Base-by-base conservation (phyloP, 2,797 vertebrate species). In the Protonibea diacanthus region DNA sequence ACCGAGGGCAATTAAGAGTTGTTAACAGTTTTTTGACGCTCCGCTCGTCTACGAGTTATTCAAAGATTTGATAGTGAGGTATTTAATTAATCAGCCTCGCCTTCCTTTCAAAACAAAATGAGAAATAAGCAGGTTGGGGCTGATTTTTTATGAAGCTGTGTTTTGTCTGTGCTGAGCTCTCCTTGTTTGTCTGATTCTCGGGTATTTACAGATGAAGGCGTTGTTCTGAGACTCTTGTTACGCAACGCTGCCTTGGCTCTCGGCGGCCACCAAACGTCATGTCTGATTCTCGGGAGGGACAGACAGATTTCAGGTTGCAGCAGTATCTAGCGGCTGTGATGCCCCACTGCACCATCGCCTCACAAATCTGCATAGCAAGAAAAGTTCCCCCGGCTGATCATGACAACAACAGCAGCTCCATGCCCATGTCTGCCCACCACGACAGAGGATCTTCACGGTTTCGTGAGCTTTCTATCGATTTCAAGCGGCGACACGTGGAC, bases 311-410 rank as follows among this genome's bases (percentile, higher is more conserved):
- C 90, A 89, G 85, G 76, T 85, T 86, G 79, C 85, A 92, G 93
- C 90, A 83, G 81, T 82, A 88, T 83, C 90, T 92, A 85, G 90
- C 87, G 92, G 88, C 68, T 71, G 80, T 58, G 82, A 71, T 0
- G 74, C 38, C 62, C 84, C 79, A 90, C 44, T 89, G 76, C 88
- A 86, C 20, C 60, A 5, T 1, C 23, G 64, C 45, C 48, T 72
- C 60, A 27, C 45, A 66, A 56, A 77, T 80, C 60, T 62, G 49
- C 57, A 56, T 53, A 5, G 47, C 40, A 65, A 80, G 63, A 29
- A 6, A 33, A 44, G 23, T 55, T 33, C 44, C 69, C 71, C 71
- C 48, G 15, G 49, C 33, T 52, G 55, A 66, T 59, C 52, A 42
- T 38, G 25, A 73, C 58, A 61, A 79, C 18, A 21, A 27, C 57